Base-by-base conservation (phyloP, 2,888 invertebrate species). In the Leptinotarsa haldemani region DNA sequence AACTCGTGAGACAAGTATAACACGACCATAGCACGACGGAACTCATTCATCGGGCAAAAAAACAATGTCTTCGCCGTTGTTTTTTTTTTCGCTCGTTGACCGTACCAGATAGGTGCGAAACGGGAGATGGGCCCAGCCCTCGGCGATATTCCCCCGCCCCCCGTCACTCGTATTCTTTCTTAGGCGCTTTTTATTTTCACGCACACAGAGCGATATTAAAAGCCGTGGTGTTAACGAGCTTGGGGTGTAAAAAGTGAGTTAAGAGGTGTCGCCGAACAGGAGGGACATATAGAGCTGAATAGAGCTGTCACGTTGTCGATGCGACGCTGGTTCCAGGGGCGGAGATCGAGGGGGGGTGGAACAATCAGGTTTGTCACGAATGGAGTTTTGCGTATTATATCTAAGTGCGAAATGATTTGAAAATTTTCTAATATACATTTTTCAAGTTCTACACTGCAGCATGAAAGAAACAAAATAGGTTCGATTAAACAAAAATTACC, bases 221-320 rank as follows among this genome's bases (percentile, higher is more conserved):
- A 80, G 78, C 80, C 76, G 80, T 72, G 79, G 75, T 78, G 81
- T 82, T 81, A 81, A 82, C 79, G 81, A 81, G 82, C 78, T 78
- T 75, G 78, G 82, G 80, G 81, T 80, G 82, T 81, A 82, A 81
- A 82, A 82, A 80, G 78, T 82, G 79, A 82, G 82, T 82, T 82
- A 81, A 80, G 82, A 82, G 81, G 81, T 78, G 79, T 78, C 67
- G 75, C 74, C 72, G 73, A 71, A 74, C 48, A 64, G 77, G 71
- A 65, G 77, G 71, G 69, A 70, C 74, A 67, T 66, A n/a, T 16
- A 53, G 50, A 65, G 58, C 68, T 77, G 76, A 77, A 77, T 77
- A 74, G 67, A 74, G 56, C 64, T 65, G 52, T 48, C 48, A 65
- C 65, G 65, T 65, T 46, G 66, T 7, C 25, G 66, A 66, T 22